phyloP scores from a whole-genome alignment of 2,797 vertebrate species.

The Rhynchotus rufescens region DNA sequence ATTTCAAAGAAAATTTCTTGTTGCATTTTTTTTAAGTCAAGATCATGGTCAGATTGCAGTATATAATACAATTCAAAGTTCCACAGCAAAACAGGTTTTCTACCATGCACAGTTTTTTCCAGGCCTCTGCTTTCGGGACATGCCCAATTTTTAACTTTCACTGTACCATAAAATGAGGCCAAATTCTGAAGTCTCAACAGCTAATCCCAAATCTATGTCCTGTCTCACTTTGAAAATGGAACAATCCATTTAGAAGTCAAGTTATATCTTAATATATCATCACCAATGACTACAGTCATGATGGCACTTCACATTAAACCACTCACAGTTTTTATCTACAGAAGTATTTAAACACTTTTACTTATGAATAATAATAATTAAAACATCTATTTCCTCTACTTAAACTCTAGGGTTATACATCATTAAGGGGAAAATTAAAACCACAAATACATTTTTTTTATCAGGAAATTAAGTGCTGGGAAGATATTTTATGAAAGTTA shows the following conservation, averaged over 20 bases:
- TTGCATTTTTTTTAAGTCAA: neutral
- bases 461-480: neutral
- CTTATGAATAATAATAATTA: neutral
- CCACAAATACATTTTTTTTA: neutral
- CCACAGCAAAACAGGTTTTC: rapidly evolving
- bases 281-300: neutral
- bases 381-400: neutral
- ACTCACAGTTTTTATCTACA: neutral
- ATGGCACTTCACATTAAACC: neutral
- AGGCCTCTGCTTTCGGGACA: neutral
- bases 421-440: neutral
- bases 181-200: neutral
- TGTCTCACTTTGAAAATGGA: neutral
- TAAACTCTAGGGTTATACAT: neutral
- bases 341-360: neutral
- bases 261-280: neutral
- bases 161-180: neutral
- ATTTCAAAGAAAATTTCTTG: neutral
- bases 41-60: neutral
- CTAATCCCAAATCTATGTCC: neutral
- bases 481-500: neutral
- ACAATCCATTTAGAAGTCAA: neutral
- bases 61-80: neutral
- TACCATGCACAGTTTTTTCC: rapidly evolving
- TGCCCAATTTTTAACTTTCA: neutral